Evolutionary conservation across 2,797 vertebrate genomes (phyloP), one percentile per base, ranked within the genome.

Genomic region (Sebastes goodei): DNA sequence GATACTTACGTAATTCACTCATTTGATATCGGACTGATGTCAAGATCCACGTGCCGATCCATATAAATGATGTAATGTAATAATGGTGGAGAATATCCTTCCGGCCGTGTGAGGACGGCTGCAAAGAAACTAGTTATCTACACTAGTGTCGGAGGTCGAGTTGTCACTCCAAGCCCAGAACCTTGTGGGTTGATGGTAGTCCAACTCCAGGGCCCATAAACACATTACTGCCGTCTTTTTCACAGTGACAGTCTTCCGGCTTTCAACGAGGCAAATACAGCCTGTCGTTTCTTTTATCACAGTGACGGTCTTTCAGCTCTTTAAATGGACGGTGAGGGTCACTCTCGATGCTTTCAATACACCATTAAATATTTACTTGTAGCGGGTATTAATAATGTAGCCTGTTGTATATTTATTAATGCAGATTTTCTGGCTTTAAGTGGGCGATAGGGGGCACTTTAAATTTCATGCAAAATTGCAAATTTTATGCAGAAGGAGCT

Each of bases 81-180:
- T 9, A 1, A 52, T n/a, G 46, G 17, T 52, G 46, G 46, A 52
- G 17, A 52, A 52, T 52, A 2, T 52, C 46, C 17, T 52, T 49
- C 17, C 0, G 1, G 17, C 46, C 3, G 2, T 9, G 17, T 52
- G 46, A 2, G 46, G 46, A 20, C 17, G 7, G 17, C 17, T 0
- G 46, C 17, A 52, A 52, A 52, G 46, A 52, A 52, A 52, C 46
- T 52, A 52, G 46, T 20, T 52, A 52, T 20, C 46, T 52, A 52
- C 7, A 0, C 17, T n/a, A 52, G 0, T 52, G 46, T 52, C 2
- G 4, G 46, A 52, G 17, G 46, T 52, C 7, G 2, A 52, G 7
- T 52, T n/a, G 46, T 2, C 46, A 52, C 46, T 52, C 46, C 46
- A 52, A 52, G 46, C 46, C 46, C 42, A 46, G 42, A 46, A 46